Evolutionary conservation across 2,888 invertebrate species (phyloP), one percentile per base, ranked within the genome.

Genomic region (Eupithecia subfuscata): DNA sequence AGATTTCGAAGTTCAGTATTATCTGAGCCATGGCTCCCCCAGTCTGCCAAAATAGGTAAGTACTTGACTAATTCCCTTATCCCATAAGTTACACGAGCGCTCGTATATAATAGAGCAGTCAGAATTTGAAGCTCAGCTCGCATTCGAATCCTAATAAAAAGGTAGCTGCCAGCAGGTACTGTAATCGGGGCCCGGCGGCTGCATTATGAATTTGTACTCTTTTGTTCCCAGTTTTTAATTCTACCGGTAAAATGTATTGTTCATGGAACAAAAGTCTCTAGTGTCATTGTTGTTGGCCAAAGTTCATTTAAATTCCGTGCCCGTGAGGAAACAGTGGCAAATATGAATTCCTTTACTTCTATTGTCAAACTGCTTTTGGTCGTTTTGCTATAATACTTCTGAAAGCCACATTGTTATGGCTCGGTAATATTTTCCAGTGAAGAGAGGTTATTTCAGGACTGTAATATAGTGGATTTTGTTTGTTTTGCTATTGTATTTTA

Each of bases 281-380:
- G 92, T 93, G 92, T 93, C 93, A 94, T 94, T 93, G 92, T 93
- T 92, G 93, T 92, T 91, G 91, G 92, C 91, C 92, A 93, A 93
- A 94, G 94, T 94, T 94, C 93, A 94, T 94, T 94, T 94, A 92
- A 93, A 94, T 94, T 94, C 93, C 88, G 88, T 85, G 88, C 90
- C 91, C 90, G 92, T 92, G 92, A 93, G 92, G 88, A 90, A 92
- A 93, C 93, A 90, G 93, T 93, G 90, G 92, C 93, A 93, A 94
- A 93, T 94, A 93, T 93, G 93, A 93, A 93, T 93, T 92, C 92
- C 92, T 92, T 92, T 92, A 90, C 90, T 89, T 87, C 91, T 87
- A 93, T 93, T 94, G 92, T 93, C 91, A 90, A 90, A 91, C 89
- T 90, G 91, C 87, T 90, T 90, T 91, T 87, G 88, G 89, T 88